phyloP scores from a whole-genome alignment of 2,888 invertebrate species.

The Stegana nigrithorax region DNA sequence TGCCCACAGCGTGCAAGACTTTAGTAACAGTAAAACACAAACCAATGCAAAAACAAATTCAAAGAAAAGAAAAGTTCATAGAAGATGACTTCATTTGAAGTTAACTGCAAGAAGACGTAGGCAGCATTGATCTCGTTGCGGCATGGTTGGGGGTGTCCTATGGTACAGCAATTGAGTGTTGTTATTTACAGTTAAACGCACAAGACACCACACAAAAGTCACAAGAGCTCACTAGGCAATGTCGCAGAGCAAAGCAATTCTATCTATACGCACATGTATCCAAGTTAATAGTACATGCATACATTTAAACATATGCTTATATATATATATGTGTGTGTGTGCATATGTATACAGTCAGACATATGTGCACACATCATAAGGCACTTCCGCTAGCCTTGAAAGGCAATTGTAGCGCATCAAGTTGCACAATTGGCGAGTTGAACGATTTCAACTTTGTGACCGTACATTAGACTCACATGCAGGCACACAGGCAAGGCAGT shows the following conservation, averaged over 20 bases:
- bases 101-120: neutral
- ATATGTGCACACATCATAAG: slow-evolving; percentile 18
- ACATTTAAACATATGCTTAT: no score
- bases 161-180: slow-evolving; percentile 31
- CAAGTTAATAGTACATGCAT: no score
- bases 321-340: no score
- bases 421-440: no score
- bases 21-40: neutral
- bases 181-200: slow-evolving; percentile 44
- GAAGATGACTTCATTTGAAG: neutral
- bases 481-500: neutral
- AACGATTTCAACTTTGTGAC: no score
- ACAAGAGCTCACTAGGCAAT: neutral
- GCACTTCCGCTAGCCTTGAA: slow-evolving; percentile 63
- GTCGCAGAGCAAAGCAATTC: no score
- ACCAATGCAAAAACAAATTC: neutral
- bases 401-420: slow-evolving; percentile 50
- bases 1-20: neutral
- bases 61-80: neutral
- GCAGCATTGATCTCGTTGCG: neutral
- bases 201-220: neutral
- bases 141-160: neutral
- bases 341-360: no score
- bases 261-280: no score
- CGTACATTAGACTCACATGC: neutral